Conservation (phyloP, 2,888 invertebrate species). For the Malthinus flaveolus region DNA sequence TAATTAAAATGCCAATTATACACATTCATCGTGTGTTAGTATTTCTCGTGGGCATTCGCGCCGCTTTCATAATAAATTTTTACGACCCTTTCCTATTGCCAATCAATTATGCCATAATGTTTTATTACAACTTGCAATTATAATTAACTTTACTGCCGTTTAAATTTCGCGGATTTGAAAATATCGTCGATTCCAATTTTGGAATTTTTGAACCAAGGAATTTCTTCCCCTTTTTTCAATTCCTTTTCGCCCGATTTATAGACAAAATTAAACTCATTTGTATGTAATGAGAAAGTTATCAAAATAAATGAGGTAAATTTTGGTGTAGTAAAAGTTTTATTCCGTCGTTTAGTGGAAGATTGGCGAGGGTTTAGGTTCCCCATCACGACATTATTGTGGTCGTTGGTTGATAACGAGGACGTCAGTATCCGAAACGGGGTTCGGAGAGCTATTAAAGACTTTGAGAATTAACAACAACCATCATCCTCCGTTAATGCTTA, state of each 20-base stretch:
- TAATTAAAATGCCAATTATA: neutral
- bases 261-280: too few species aligned
- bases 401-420: constrained; percentile 25
- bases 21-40: neutral
- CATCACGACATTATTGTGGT: constrained; percentile 25
- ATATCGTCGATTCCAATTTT: too few species aligned
- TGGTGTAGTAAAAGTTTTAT: constrained; percentile 29
- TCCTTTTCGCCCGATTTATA: too few species aligned
- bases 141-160: neutral
- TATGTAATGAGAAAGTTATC: too few species aligned
- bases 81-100: constrained; percentile 2
- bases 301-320: too few species aligned
- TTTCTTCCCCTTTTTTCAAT: too few species aligned
- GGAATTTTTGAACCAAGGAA: too few species aligned
- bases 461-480: constrained; percentile 36
- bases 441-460: constrained; percentile 26
- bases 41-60: neutral
- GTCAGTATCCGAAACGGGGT: constrained; percentile 28
- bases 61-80: constrained; percentile 2
- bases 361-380: constrained; percentile 23
- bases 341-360: constrained; percentile 28
- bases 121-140: neutral
- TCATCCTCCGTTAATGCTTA: constrained; percentile 34
- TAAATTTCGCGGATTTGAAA: constrained; percentile 5
- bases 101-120: neutral